Conservation (phyloP, 2,113 vertebrate genomes). For the Phalacrocorax brasilianus region DNA sequence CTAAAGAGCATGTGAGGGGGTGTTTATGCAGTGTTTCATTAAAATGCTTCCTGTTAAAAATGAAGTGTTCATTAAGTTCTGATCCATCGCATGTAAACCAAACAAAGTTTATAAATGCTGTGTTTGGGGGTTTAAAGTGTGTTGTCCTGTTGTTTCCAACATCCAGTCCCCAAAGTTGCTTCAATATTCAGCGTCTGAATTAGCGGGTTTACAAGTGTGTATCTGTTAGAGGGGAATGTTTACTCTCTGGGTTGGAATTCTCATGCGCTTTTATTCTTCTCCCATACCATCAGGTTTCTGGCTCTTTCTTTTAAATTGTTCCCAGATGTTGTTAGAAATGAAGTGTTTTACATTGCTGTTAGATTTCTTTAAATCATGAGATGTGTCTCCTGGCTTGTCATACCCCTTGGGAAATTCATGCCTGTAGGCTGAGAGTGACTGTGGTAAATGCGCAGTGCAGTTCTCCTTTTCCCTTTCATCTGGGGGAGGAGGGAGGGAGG, state of each 20-base stretch:
- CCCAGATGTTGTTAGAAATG: conserved; percentile 26
- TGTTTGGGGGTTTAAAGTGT: neutral
- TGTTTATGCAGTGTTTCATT: neutral
- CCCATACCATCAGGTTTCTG: neutral
- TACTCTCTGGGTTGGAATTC: neutral
- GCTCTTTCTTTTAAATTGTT: neutral
- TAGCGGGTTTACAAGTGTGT: neutral
- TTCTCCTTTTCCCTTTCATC: neutral
- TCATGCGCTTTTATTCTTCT: neutral
- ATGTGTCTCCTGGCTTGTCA: neutral
- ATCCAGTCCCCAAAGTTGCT: neutral
- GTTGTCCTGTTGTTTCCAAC: neutral
- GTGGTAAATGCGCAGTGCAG: neutral
- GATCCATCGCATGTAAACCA: neutral
- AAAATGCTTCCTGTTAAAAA: neutral
- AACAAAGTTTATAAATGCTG: neutral
- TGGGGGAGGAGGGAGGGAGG: neutral
- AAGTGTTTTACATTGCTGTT: neutral
- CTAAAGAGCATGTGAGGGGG: neutral
- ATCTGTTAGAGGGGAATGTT: neutral
- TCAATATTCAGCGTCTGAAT: neutral
- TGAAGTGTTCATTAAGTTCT: neutral
- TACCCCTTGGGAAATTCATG: neutral
- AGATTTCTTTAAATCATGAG: conserved; percentile 4
- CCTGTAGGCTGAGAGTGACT: conserved; percentile 18